Evolutionary conservation across 2,888 invertebrate genomes (phyloP).

Genomic region (Bhutanitis thaidina): DNA sequence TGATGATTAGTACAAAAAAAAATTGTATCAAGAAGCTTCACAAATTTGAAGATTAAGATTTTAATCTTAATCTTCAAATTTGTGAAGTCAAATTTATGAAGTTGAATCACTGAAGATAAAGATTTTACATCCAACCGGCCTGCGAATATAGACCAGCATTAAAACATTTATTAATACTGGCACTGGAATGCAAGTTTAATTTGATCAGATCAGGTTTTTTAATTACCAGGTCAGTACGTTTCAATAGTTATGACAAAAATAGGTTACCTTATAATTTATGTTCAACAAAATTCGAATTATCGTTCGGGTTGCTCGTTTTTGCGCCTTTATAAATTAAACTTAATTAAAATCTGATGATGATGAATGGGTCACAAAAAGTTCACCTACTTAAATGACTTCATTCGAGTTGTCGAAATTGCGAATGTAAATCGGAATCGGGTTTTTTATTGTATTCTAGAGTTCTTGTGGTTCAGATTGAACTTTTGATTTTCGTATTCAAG

Average conservation of each 20-base stretch:
- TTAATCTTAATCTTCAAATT: too few relatives aligned
- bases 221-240: slow-evolving; percentile 3
- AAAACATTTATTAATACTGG: slow-evolving; percentile 3
- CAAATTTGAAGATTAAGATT: too few relatives aligned
- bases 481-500: too few relatives aligned
- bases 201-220: slow-evolving; percentile 8
- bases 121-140: too few relatives aligned
- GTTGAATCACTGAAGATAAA: too few relatives aligned
- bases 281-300: background rate
- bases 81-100: too few relatives aligned
- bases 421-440: background rate
- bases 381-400: slow-evolving; percentile 19
- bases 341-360: slow-evolving; percentile 18
- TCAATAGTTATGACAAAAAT: slow-evolving; percentile 15
- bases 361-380: slow-evolving; percentile 16
- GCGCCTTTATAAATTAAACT: slow-evolving; percentile 8
- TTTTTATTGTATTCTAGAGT: too few relatives aligned
- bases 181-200: background rate
- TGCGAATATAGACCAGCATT: too few relatives aligned
- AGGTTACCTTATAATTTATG: slow-evolving; percentile 16
- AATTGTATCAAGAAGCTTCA: too few relatives aligned
- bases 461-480: too few relatives aligned
- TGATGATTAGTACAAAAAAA: too few relatives aligned
- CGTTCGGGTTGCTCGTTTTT: slow-evolving; percentile 7
- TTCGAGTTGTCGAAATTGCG: slow-evolving; percentile 8